A percentile compares a stretch with the other conserved stretches of the same genome.
Conservation (phyloP, 2,888 invertebrate species). For the Lymantria monacha region DNA sequence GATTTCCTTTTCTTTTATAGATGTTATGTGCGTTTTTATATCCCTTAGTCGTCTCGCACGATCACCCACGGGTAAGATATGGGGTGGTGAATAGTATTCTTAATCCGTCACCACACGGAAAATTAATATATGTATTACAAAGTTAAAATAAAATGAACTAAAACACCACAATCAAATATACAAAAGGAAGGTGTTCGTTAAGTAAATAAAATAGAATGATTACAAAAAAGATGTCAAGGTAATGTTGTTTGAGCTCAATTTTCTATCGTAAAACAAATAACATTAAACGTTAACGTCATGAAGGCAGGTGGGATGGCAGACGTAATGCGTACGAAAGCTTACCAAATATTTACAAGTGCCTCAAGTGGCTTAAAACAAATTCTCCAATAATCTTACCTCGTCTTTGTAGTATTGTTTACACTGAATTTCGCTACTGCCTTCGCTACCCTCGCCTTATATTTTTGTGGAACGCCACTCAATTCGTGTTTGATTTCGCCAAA, state of each 20-base stretch:
- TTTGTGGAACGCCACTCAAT: slow-evolving; percentile 73
- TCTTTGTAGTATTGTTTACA: slow-evolving; percentile 72
- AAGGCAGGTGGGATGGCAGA: slow-evolving; percentile 62
- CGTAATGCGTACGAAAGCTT: slow-evolving; percentile 65
- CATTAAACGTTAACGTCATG: slow-evolving; percentile 56
- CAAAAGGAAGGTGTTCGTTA: background rate
- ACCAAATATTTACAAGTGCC: slow-evolving; percentile 77
- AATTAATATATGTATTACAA: no score
- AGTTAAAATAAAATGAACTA: no score
- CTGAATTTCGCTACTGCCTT: slow-evolving; percentile 68
- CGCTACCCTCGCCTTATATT: slow-evolving; percentile 52
- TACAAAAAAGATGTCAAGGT: slow-evolving; percentile 32
- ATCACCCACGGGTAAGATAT: no score
- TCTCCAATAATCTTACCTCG: slow-evolving; percentile 74
- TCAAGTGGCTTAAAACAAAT: slow-evolving; percentile 81
- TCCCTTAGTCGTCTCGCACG: no score
- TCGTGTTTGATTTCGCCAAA: slow-evolving; percentile 78
- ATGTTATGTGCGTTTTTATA: no score
- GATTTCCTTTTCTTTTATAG: no score
- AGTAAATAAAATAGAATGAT: slow-evolving; percentile 16
- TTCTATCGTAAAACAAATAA: slow-evolving; percentile 53
- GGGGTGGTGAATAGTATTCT: no score
- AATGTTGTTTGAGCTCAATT: slow-evolving; percentile 33
- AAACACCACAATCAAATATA: background rate
- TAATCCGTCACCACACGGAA: no score